These are phyloP conservation scores for Hydraecia micacea DNA, from an alignment of 2,888 invertebrate species.

Conservation along the genomic window DNA sequence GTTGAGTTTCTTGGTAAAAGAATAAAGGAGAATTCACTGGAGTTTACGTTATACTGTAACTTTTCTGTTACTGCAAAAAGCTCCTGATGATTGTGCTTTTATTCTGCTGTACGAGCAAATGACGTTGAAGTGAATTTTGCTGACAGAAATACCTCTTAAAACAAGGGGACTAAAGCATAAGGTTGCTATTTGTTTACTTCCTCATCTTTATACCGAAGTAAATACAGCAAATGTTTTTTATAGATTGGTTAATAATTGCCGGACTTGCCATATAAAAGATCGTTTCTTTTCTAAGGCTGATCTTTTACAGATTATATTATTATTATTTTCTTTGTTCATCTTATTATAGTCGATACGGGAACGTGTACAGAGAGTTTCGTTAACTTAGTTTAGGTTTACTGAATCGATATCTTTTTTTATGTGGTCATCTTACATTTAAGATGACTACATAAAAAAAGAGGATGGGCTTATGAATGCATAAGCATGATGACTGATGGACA, in stretches of 20 bases:
- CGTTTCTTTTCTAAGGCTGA: not conserved
- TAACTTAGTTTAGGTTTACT: conserved; percentile 1
- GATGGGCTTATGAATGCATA: too few species aligned
- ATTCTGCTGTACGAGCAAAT: not conserved
- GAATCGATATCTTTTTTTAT: too few species aligned
- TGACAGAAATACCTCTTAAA: not conserved
- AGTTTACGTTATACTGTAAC: not conserved
- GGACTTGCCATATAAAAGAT: conserved; percentile 1
- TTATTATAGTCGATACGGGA: not conserved
- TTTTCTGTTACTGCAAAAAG: not conserved
- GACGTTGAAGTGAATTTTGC: not conserved
- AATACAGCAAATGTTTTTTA: not conserved
- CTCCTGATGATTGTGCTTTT: not conserved
- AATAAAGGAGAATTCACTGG: not conserved
- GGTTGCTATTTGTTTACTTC: not conserved
- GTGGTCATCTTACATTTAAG: too few species aligned
- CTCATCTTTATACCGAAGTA: not conserved
- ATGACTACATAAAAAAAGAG: too few species aligned
- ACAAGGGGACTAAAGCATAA: not conserved
- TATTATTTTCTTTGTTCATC: not conserved
- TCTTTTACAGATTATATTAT: not conserved
- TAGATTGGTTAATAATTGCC: not conserved
- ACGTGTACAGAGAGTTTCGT: not conserved
- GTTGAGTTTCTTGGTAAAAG: not conserved
- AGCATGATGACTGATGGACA: too few species aligned